Conservation (phyloP, 2,113 vertebrate species). For the Oceanites oceanicus region DNA sequence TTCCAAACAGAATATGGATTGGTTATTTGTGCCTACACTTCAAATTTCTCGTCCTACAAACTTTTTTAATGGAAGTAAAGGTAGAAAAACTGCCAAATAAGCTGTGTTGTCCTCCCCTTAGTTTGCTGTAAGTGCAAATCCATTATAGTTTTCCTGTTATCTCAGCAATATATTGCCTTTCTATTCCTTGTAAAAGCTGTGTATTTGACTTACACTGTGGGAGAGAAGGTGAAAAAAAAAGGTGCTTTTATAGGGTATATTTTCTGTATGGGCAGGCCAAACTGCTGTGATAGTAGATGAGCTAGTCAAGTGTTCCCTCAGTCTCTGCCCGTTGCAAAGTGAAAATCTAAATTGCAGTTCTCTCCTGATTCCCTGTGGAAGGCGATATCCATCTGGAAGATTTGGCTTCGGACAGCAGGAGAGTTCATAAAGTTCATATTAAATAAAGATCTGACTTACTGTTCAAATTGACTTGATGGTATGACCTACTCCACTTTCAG, state of each 20-base stretch:
- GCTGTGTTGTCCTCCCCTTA: not conserved
- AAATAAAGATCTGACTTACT: not conserved
- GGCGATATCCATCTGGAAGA: not conserved
- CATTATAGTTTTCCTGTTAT: conserved; percentile 18
- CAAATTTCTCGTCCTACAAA: not conserved
- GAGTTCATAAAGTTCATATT: not conserved
- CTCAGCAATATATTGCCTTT: conserved; percentile 9
- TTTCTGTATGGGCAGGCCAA: not conserved
- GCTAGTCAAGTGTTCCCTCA: not conserved
- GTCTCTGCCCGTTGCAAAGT: not conserved
- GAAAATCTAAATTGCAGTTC: not conserved
- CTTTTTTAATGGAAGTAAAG: not conserved
- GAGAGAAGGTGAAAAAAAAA: not conserved
- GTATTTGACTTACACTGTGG: not conserved
- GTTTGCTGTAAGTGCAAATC: not conserved
- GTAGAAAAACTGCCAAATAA: not conserved
- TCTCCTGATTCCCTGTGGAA: not conserved
- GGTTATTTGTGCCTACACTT: not conserved
- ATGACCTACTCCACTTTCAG: not conserved
- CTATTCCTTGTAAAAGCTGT: not conserved
- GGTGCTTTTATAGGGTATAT: not conserved
- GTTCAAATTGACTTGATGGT: not conserved
- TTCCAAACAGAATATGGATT: not conserved
- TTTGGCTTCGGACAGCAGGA: not conserved
- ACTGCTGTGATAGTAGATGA: not conserved